Evolutionary conservation across 2,888 invertebrate species (phyloP).

Genomic region (Gasteruption jaculator): DNA sequence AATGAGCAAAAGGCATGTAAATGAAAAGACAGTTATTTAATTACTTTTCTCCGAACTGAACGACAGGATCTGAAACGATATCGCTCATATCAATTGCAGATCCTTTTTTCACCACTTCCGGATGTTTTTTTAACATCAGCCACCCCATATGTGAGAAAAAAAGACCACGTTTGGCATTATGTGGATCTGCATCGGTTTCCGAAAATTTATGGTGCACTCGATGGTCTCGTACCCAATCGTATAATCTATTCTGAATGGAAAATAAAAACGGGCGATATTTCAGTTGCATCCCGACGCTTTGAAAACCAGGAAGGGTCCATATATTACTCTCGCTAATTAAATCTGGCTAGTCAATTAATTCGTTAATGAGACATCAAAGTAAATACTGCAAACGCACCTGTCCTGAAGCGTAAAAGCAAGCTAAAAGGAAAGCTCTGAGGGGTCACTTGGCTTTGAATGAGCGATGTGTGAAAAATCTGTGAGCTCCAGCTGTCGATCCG

Average conservation of each 20-base stretch:
- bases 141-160: slow-evolving; percentile 91
- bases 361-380: too few species aligned
- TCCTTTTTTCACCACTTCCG: slow-evolving; percentile 73
- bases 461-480: slow-evolving; percentile 66
- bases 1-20: too few species aligned
- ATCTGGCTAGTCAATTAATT: too few species aligned
- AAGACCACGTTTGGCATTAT: slow-evolving; percentile 76
- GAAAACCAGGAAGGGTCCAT: too few species aligned
- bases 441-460: slow-evolving; percentile 64
- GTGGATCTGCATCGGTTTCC: slow-evolving; percentile 77
- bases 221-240: slow-evolving; percentile 72
- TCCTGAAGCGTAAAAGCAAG: slow-evolving; percentile 62
- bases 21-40: slow-evolving; percentile 22
- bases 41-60: slow-evolving; percentile 71
- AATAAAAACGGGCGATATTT: too few species aligned
- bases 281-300: too few species aligned
- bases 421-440: slow-evolving; percentile 57
- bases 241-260: slow-evolving; percentile 60
- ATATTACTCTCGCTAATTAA: too few species aligned
- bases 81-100: slow-evolving; percentile 75
- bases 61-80: slow-evolving; percentile 69
- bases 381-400: too few species aligned
- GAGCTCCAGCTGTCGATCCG: slow-evolving; percentile 67
- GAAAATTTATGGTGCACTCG: slow-evolving; percentile 69
- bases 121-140: slow-evolving; percentile 85